Percentiles rank a stretch among this genome's conserved stretches.
Conservation (phyloP, 1,140 invertebrate genomes). For the Cecropterus lyciades region DNA sequence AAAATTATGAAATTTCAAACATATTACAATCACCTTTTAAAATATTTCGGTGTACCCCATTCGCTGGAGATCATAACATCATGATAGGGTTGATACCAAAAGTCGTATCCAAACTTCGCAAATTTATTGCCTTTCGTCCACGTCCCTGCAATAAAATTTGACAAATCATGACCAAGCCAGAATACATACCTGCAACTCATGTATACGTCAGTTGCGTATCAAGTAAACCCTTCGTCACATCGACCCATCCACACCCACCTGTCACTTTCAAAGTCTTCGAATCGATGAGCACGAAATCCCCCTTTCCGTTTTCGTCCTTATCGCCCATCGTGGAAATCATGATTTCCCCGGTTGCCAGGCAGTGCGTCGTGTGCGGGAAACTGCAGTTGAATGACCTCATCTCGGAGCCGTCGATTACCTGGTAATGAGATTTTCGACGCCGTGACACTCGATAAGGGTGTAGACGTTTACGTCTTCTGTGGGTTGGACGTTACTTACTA, state of each 20-base stretch:
- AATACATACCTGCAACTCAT: not conserved
- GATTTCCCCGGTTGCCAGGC: slow-evolving; percentile 94
- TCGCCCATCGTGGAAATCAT: slow-evolving; percentile 98
- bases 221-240: slow-evolving; percentile 32
- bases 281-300: slow-evolving; percentile 96
- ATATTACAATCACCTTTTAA: slow-evolving; percentile 84
- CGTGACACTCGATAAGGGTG: slow-evolving; percentile 48
- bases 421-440: slow-evolving; percentile 65
- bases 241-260: slow-evolving; percentile 74
- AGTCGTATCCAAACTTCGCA: slow-evolving; percentile 91
- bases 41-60: slow-evolving; percentile 95
- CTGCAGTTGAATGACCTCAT: slow-evolving; percentile 90
- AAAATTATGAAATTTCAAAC: too few species aligned
- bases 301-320: slow-evolving; percentile 90
- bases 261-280: slow-evolving; percentile 90
- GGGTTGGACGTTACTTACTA: slow-evolving; percentile 34
- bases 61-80: slow-evolving; percentile 96
- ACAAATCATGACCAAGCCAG: slow-evolving; percentile 10
- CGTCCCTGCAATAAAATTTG: slow-evolving; percentile 78
- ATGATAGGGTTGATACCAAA: slow-evolving; percentile 98
- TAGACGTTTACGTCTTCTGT: slow-evolving; percentile 39
- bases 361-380: slow-evolving; percentile 97
- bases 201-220: slow-evolving; percentile 6
- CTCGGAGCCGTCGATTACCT: slow-evolving; percentile 90
- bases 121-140: slow-evolving; percentile 87